Evolutionary conservation across 2,113 vertebrate genomes (phyloP), one percentile per base, ranked within the genome.

Genomic region (Scomber japonicus): DNA sequence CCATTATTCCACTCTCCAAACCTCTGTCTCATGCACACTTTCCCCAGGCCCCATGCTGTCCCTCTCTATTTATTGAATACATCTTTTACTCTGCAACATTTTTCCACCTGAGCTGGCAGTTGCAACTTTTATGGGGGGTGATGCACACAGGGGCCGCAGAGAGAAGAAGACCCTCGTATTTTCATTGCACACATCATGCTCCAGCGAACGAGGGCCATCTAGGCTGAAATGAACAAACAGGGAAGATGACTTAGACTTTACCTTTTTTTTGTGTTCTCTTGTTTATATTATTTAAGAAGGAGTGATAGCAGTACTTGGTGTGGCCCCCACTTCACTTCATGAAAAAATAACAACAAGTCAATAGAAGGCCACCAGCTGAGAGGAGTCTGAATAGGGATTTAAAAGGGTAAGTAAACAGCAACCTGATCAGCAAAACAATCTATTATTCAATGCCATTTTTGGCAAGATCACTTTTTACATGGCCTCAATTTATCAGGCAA

Each of bases 41-140:
- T 96, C 95, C 91, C 76, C 83, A 92, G 96, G 95, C 97, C 96
- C 95, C 97, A 97, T 97, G 97, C 97, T 97, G 97, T 95, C 97
- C 96, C 68, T 95, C 96, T 96, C 97, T 99, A 98, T 98, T 99
- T 99, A 98, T 98, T 98, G 97, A 99, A 98, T 98, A 97, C 97
- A 98, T 98, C 97, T 98, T 98, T 97, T 97, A 96, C 96, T 96
- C 97, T 93, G 96, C 96, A 97, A 93, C 91, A 91, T 98, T 98
- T 98, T 98, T 99, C 97, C 98, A 99, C 97, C 97, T 99, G 98
- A 99, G 95, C 95, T 99, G 95, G 96, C 96, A 97, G 96, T 96
- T 96, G 96, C 96, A 96, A 96, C 96, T 97, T 99, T 98, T 97
- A 97, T 95, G 89, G 88, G 83, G 81, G 35, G 83, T 78, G 85